Evolutionary conservation across 2,888 invertebrate species (phyloP), one percentile per base, ranked within the genome.

Genomic region (Lymantria monacha): DNA sequence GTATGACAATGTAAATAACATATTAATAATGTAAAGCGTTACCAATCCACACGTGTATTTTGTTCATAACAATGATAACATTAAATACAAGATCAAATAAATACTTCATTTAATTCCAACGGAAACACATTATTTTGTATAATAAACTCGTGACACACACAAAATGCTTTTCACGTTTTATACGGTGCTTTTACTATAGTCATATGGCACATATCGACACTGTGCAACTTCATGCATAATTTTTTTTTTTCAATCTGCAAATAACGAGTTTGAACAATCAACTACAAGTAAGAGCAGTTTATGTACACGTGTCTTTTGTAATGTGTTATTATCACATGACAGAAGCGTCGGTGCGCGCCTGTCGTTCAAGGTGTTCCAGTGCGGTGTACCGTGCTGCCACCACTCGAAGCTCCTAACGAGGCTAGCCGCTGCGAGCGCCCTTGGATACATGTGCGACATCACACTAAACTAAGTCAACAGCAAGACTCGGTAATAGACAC

Each of bases 391-490:
- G 85, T 83, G 85, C 86, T 79, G 76, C 70, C 83, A 81, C 81
- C 84, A 76, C 82, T 81, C 81, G 77, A 89, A 89, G 90, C 89
- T 78, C 76, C 82, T 86, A 86, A 67, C 74, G 81, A 66, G 69
- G 77, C 83, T 83, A 87, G 74, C 74, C 80, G 74, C 79, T 79
- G 81, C 81, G 79, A 81, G 82, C 81, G 79, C 75, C 80, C 70
- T 76, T 77, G 7, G 72, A 77, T 73, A 75, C 76, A 77, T 72
- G 88, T 89, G 87, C 85, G 81, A 83, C 89, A 89, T 84, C 75
- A 87, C 87, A 90, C 89, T 90, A 90, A 85, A 74, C 90, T 88
- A 90, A 83, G 70, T 85, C 76, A 87, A 89, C 85, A 89, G 83
- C 87, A 87, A 89, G 81, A 84, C 75, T 86, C 75, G 77, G 76